A percentile compares a stretch with the other conserved stretches of the same genome.
phyloP scores from a whole-genome alignment of 2,888 invertebrate species.

The Mallateleia sp. region DNA sequence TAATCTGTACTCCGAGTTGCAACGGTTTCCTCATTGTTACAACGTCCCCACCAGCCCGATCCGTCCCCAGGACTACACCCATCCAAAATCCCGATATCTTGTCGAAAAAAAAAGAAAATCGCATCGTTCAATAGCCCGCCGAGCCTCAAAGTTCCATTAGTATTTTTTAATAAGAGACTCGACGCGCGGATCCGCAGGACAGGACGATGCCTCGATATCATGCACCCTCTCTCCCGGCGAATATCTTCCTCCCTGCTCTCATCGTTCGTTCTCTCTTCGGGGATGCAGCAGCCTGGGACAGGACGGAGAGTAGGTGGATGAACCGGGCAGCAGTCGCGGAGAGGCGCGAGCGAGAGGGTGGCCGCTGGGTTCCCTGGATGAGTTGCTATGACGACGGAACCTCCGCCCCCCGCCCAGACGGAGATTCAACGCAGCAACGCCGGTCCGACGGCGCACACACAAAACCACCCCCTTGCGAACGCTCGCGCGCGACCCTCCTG shows the following conservation, averaged over 20 bases:
- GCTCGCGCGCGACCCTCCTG: constrained; percentile 80
- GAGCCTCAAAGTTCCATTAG: constrained; percentile 57
- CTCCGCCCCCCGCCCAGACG: constrained; percentile 87
- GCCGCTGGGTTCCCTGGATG: constrained; percentile 89
- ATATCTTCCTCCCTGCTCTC: constrained; percentile 49
- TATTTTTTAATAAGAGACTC: constrained; percentile 69
- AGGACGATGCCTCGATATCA: constrained; percentile 67
- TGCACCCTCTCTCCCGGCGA: constrained; percentile 63
- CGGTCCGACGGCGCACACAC: constrained; percentile 76
- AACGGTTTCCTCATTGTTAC: too few relatives aligned
- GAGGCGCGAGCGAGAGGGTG: constrained; percentile 67
- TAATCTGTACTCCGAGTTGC: too few relatives aligned
- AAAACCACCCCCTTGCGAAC: constrained; percentile 80
- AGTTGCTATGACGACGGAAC: constrained; percentile 88
- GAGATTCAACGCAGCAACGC: constrained; percentile 86
- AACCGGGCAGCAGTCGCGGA: constrained; percentile 86
- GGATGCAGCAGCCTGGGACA: constrained; percentile 86
- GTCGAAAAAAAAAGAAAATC: constrained; percentile 22
- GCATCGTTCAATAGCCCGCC: constrained; percentile 36
- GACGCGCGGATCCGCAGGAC: constrained; percentile 66
- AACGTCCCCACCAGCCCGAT: not conserved
- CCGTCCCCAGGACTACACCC: not conserved
- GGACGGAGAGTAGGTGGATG: constrained; percentile 87
- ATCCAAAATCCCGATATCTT: constrained; percentile 13
- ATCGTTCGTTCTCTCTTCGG: constrained; percentile 70